Base-by-base conservation (phyloP, 2,113 vertebrate genomes). In the Coregonus clupeaformis region DNA sequence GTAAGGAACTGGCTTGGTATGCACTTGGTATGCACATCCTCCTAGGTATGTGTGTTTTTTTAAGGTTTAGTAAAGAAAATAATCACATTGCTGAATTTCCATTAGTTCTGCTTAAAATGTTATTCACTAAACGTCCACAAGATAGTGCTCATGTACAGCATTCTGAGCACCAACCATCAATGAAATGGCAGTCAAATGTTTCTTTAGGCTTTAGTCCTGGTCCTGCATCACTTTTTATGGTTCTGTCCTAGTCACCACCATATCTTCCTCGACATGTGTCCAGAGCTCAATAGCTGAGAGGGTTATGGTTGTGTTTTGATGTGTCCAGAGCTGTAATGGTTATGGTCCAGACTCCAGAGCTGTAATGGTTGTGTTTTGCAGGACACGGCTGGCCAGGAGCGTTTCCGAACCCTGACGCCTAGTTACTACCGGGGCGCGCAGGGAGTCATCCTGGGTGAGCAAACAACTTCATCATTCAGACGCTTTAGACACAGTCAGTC, bases 371-470 rank as follows among this genome's bases (percentile, higher is more conserved):
- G 69, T 89, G 71, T 86, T 85, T 75, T 78, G 75, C 90, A 99
- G 98, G 97, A 99, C 91, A 99, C 98, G 22, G 98, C 97, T 66
- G 98, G 97, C 89, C 97, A 98, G 88, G 97, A 99, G 85, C 94
- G 96, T 18, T 98, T 99, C 91, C 93, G 97, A 83, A 98, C 98
- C 14, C 79, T 99, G 85, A 99, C 98, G 9, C 98, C 97, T 16
- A 98, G 96, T 86, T 99, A 97, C 88, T 99, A 99, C 65, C 95
- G 98, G 81, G 96, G 97, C 73, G 97, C 97, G 70, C 98, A 98
- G 87, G 97, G 97, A 89, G 97, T 99, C 89, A 99, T 98, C 81
- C 89, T 97, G 85, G 97, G 97, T 98, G 91, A 94, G 92, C 73
- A 45, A 42, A 69, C 79, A 36, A 45, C 36, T 25, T 79, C 68